Evolutionary conservation across 2,888 invertebrate species (phyloP), one percentile per base, ranked within the genome.

Genomic region (Amiota communis): DNA sequence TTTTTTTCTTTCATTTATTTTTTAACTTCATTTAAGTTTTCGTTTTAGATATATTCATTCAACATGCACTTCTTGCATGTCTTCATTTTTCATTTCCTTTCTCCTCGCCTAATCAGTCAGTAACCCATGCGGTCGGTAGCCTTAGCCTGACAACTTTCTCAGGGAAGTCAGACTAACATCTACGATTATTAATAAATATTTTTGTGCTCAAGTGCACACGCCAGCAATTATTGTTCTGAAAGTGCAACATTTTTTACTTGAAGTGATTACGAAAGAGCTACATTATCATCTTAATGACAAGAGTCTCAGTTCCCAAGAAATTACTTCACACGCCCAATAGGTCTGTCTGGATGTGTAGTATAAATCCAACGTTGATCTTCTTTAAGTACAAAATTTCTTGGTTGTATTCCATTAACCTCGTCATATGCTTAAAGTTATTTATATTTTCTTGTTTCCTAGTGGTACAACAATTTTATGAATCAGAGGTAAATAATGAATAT

Each of bases 401-500:
- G 57, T 72, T 69, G 74, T 74, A 46, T 70, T 73, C 49, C 57
- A 69, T 72, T 71, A 64, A 64, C 56, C 61, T 23, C 67, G 48
- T 56, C 17, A 15, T 46, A 64, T 56, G 65, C 51, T 61, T 72
- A 36, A 36, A 36, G 17, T 73, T 13, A 15, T 23, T 49, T 61
- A 15, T 23, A 51, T 47, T 67, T 48, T 53, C 76, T 20, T 49
- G 46, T 63, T 20, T 64, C 76, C 15, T 77, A 94, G 94, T 94
- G 84, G 94, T 94, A 74, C 93, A 93, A 82, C 94, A 94, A 88
- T 92, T 92, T 86, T 94, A 94, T 89, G 93, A 93, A 85, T 93
- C 94, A 51, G 94, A 94, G 90, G 93, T 94, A 82, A 91, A 93
- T 87, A 93, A 93, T 78, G 94, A 94, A 88, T 94, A 94, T 89